Conservation (phyloP, 1,140 invertebrate genomes). For the Eciton burchellii region DNA sequence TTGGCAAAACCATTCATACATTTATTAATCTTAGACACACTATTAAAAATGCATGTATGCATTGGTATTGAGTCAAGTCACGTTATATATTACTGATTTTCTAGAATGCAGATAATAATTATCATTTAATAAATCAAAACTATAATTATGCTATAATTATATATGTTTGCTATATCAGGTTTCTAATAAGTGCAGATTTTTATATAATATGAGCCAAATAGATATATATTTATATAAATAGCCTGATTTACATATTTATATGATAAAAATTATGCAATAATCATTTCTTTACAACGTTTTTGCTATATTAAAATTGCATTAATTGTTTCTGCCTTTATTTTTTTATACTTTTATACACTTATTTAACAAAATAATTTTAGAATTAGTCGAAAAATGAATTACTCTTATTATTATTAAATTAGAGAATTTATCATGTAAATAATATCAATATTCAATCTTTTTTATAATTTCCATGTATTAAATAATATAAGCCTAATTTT, state of each 20-base stretch:
- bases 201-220: neutral
- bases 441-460: slow-evolving; percentile 3
- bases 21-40: slow-evolving; percentile 76
- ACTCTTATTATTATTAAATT: slow-evolving; percentile 31
- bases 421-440: neutral
- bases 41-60: slow-evolving; percentile 48
- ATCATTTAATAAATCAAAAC: neutral
- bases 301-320: slow-evolving; percentile 3
- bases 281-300: slow-evolving; percentile 15
- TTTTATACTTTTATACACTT: neutral
- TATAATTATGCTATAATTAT: neutral
- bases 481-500: neutral
- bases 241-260: neutral
- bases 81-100: slow-evolving; percentile 13
- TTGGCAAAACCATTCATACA: slow-evolving; percentile 84
- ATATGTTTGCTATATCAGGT: neutral
- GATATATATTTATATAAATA: slow-evolving; percentile 21
- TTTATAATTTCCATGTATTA: slow-evolving; percentile 9
- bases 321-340: slow-evolving; percentile 43
- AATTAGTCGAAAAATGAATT: neutral
- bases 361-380: slow-evolving; percentile 28
- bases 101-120: neutral
- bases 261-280: slow-evolving; percentile 17
- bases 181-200: slow-evolving; percentile 28
- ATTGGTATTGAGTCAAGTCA: slow-evolving; percentile 23